Conservation (phyloP, 2,797 vertebrate species). For the Acrossocheilus fasciatus region DNA sequence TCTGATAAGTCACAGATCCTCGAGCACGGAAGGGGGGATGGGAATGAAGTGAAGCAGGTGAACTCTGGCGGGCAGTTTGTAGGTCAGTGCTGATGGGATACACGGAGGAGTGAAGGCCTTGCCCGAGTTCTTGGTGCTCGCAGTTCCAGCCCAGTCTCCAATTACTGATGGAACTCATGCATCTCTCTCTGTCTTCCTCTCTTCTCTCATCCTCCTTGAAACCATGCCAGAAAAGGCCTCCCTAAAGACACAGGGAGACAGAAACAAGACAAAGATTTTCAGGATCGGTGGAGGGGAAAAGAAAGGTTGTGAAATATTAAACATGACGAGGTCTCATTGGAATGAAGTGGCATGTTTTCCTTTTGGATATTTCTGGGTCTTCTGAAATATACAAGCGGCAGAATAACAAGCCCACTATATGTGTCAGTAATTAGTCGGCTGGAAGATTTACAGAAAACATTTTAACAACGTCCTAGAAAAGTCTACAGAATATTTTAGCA, state of each 20-base stretch:
- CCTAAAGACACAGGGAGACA: constrained; percentile 73
- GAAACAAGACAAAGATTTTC: constrained; percentile 80
- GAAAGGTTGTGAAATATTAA: constrained; percentile 81
- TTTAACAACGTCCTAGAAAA: background rate
- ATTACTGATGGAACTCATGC: constrained; percentile 70
- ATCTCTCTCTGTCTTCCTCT: constrained; percentile 64
- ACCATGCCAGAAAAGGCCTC: constrained; percentile 63
- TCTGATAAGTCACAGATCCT: constrained; percentile 58
- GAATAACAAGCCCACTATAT: background rate
- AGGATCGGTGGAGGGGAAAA: constrained; percentile 77
- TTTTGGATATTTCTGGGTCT: constrained; percentile 73
- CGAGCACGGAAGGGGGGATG: background rate
- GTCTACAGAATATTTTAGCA: background rate
- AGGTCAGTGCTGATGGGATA: constrained; percentile 80
- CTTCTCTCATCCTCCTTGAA: constrained; percentile 36
- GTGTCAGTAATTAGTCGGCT: background rate
- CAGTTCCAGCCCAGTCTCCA: constrained; percentile 73
- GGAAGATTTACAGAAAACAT: constrained; percentile 5
- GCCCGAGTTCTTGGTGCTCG: constrained; percentile 64
- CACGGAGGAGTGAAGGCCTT: constrained; percentile 74
- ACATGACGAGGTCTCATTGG: constrained; percentile 70
- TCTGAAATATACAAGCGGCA: constrained; percentile 35
- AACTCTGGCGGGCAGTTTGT: constrained; percentile 75
- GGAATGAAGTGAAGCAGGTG: constrained; percentile 36
- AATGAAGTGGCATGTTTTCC: constrained; percentile 76